Evolutionary conservation across 2,113 vertebrate genomes (phyloP), one percentile per base, ranked within the genome.

Genomic region (Mesembrinibis cayennensis): DNA sequence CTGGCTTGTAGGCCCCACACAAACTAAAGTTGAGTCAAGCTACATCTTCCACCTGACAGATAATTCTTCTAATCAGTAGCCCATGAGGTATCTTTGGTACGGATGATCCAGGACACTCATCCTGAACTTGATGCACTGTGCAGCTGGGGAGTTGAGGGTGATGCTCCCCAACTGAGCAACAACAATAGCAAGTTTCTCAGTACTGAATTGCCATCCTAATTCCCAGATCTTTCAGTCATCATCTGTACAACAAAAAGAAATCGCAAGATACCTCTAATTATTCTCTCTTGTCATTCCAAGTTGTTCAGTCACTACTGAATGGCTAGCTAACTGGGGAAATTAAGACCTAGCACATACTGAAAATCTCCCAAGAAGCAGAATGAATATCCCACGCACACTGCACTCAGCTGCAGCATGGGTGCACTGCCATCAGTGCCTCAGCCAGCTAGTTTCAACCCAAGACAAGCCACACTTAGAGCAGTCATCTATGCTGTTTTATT

Each of bases 381-480:
- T 56, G 11, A 49, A 30, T 52, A 13, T 38, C n/a, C 23, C 0
- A 0, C n/a, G 34, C 25, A 80, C 14, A 2, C 13, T n/a, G n/a
- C 0, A 0, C 34, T 69, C 52, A 38, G 34, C 44, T n/a, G 42
- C 22, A 21, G 27, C 63, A 29, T 0, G 2, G 4, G 18, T 44
- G 25, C 16, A 0, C 21, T 84, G 79, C 32, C 71, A 74, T 34
- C 29, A 40, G 22, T 7, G 6, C 23, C 53, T 77, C 61, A 63
- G 66, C 30, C 67, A 63, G 17, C 2, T 6, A 32, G n/a, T 47
- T 67, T 72, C 42, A 69, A 8, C n/a, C 8, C 0, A 0, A 52
- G 26, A 50, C 10, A 50, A 44, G 26, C 11, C n/a, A 40, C 73
- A 11, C 15, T 71, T 71, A 6, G 3, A 53, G 11, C 2, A 0